Conservation (phyloP, 2,113 vertebrate genomes). For the Aegotheles bennettii region DNA sequence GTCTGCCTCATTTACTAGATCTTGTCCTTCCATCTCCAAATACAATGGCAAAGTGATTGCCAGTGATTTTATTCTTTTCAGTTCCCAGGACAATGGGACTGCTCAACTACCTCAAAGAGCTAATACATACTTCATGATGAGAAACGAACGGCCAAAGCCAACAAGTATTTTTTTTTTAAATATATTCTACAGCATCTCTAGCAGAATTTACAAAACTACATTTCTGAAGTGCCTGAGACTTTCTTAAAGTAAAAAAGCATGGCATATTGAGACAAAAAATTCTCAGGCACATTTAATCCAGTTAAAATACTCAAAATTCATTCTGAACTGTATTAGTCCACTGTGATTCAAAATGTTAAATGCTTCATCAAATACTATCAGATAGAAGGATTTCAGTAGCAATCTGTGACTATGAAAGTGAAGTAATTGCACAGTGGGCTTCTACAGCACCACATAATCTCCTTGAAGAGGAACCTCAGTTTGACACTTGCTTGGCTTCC, state of each 20-base stretch:
- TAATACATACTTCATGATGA: not conserved
- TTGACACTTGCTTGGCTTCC: not conserved
- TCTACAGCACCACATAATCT: not conserved
- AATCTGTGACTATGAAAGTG: not conserved
- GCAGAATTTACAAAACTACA: not conserved
- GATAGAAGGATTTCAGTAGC: not conserved
- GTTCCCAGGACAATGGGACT: not conserved
- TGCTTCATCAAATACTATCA: slow-evolving; percentile 8
- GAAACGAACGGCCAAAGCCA: not conserved
- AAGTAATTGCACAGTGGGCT: not conserved
- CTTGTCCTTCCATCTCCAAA: not conserved
- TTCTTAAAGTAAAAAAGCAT: not conserved
- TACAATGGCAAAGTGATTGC: slow-evolving; percentile 15
- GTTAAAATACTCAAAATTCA: not conserved
- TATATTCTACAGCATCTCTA: not conserved
- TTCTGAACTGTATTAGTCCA: not conserved
- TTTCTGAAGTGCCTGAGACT: not conserved
- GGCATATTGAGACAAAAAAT: not conserved
- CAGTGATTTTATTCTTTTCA: not conserved
- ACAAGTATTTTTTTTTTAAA: not conserved
- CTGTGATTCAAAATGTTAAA: not conserved
- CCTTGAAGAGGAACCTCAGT: not conserved
- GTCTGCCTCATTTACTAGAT: not conserved
- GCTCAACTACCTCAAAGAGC: not conserved
- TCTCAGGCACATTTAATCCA: not conserved